phyloP scores from a whole-genome alignment of 2,797 vertebrate species.

The Lacerta agilis region DNA sequence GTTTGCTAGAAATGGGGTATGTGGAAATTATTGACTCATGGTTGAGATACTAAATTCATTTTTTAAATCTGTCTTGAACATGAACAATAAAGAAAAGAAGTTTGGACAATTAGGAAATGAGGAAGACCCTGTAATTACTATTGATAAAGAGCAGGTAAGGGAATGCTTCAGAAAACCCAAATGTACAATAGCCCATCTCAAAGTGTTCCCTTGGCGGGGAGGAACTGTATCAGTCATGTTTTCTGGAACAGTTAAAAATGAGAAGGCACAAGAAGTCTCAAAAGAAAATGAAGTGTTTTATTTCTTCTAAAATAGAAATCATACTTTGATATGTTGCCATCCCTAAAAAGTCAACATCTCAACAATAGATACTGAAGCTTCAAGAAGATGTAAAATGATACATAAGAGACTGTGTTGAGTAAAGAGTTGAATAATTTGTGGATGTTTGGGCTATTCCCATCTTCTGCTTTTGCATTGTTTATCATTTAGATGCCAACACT shows the following conservation, averaged over 20 bases:
- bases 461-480: neutral
- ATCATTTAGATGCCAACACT: neutral
- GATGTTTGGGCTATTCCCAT: neutral
- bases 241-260: constrained; percentile 7
- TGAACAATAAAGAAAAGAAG: constrained; percentile 84
- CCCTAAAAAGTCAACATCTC: neutral
- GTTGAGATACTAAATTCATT: constrained; percentile 81
- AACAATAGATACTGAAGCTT: neutral
- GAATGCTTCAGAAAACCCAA: constrained; percentile 65
- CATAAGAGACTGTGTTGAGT: neutral
- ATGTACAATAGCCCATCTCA: constrained; percentile 31
- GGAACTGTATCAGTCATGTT: constrained; percentile 14
- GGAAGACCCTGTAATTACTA: constrained; percentile 80
- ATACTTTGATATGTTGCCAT: neutral
- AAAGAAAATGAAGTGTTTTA: neutral
- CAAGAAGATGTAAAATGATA: neutral
- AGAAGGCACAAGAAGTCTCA: constrained; percentile 35
- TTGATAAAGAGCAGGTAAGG: constrained; percentile 75
- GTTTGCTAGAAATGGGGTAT: constrained; percentile 46
- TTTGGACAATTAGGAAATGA: constrained; percentile 84
- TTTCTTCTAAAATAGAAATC: constrained; percentile 2
- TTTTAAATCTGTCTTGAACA: constrained; percentile 85
- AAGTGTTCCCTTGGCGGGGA: constrained; percentile 31
- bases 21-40: constrained; percentile 64
- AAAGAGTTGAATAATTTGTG: neutral